Base-by-base conservation (phyloP, 2,113 vertebrate genomes). In the Xiphophorus couchianus region DNA sequence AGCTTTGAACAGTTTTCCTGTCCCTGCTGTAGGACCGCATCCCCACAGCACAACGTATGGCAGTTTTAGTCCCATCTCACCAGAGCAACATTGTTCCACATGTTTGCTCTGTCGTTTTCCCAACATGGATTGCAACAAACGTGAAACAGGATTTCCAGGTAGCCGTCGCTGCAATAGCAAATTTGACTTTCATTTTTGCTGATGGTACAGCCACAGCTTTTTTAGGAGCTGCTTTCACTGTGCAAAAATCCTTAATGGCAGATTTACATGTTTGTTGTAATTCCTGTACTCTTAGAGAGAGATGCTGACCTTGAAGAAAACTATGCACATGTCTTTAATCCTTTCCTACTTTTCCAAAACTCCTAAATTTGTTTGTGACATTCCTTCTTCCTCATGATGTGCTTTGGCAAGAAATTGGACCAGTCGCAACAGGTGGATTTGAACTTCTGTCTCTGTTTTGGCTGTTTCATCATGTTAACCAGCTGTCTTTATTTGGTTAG, bases 381-480 rank as follows among this genome's bases (percentile, higher is more conserved):
- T 80, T 54, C 5, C 17, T 63, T 65, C 64, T 69, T 81, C 22
- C 1, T 66, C 69, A 66, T 66, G 63, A 61, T 69, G 51, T 64
- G 37, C 72, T 74, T 78, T 88, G 84, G 82, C 89, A 84, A 37
- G 64, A 67, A 54, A 74, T 58, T 69, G 61, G 58, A 62, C 13
- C 3, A 67, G 62, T 77, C 81, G 74, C 78, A 60, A 70, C 83
- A 74, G 75, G 75, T 84, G 81, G 39, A 76, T 62, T 67, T 70
- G 27, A 72, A 19, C 61, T 37, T 51, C 4, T 77, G 81, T 28
- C 30, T n/a, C 35, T 33, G 2, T 39, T 1, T 75, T 61, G 62
- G 60, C 17, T 60, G 3, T 31, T 42, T 54, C 67, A 35, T 81
- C 78, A 48, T 37, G 35, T 31, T 68, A 37, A 69, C 71, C 77